These are phyloP conservation scores for Peromyscus polionotus DNA, from an alignment of 2,113 vertebrate species.

Conservation along the genomic window DNA sequence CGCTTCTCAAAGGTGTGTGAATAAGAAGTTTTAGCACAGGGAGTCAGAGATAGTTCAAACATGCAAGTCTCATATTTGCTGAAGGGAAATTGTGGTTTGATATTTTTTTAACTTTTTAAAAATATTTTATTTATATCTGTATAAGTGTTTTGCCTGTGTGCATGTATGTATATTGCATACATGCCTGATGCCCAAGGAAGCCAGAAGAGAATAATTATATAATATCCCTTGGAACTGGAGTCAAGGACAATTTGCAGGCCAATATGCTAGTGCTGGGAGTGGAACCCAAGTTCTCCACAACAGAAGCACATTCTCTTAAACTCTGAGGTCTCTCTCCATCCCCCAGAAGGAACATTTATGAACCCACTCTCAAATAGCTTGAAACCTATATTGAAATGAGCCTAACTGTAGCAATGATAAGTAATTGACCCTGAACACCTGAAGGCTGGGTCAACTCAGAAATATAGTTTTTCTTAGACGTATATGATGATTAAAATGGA, in stretches of 20 bases:
- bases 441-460: not conserved
- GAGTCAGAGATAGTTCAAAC: not conserved
- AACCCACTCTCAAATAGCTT: not conserved
- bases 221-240: not conserved
- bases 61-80: not conserved
- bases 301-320: not conserved
- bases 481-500: not conserved
- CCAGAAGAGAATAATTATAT: not conserved
- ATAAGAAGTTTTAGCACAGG: not conserved
- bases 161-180: not conserved
- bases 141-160: not conserved
- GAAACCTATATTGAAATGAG: not conserved
- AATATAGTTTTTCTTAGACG: not conserved
- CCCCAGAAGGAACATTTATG: not conserved
- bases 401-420: not conserved
- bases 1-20: not conserved
- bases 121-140: not conserved
- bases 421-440: not conserved
- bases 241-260: not conserved
- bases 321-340: not conserved
- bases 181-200: no score
- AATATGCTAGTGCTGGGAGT: not conserved
- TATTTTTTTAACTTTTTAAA: not conserved
- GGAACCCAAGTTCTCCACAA: not conserved
- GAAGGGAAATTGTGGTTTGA: not conserved